A percentile compares a stretch with the other conserved stretches of the same genome.
phyloP scores from a whole-genome alignment of 1,140 invertebrate genomes.

The Drosophila mayri region DNA sequence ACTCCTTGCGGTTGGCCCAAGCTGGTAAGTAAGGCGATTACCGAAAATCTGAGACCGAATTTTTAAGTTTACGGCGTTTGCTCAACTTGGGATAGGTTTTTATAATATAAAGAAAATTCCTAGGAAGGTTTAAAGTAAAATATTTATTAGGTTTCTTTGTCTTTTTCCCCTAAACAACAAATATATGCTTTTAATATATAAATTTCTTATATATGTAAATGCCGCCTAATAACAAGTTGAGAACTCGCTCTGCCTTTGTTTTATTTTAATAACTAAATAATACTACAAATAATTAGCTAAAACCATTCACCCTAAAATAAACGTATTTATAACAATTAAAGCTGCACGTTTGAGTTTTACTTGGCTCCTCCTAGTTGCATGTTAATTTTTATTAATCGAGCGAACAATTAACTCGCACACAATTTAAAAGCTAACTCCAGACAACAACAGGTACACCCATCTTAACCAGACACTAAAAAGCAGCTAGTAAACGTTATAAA shows the following conservation, averaged over 20 bases:
- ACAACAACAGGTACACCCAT: slow-evolving; percentile 38
- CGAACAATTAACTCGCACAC: slow-evolving; percentile 23
- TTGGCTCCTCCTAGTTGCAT: slow-evolving; percentile 59
- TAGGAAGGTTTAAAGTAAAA: neutral
- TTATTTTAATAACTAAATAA: slow-evolving; percentile 4
- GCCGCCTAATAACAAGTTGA: slow-evolving; percentile 21
- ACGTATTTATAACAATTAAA: slow-evolving; percentile 17
- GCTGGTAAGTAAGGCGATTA: slow-evolving; percentile 32
- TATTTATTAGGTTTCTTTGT: no score
- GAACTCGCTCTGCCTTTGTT: slow-evolving; percentile 22
- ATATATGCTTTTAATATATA: neutral
- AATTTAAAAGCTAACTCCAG: slow-evolving; percentile 16
- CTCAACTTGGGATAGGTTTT: slow-evolving; percentile 18
- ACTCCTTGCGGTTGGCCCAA: slow-evolving; percentile 14
- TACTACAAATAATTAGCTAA: slow-evolving; percentile 18
- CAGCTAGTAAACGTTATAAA: slow-evolving; percentile 24
- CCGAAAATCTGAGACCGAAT: neutral
- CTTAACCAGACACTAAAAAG: slow-evolving; percentile 28
- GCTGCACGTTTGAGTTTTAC: slow-evolving; percentile 76
- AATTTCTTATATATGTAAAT: no score
- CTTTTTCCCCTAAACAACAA: no score
- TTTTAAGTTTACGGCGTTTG: slow-evolving; percentile 9
- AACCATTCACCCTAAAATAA: slow-evolving; percentile 1
- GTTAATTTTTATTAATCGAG: slow-evolving; percentile 33
- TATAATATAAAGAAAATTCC: neutral